Percentiles rank a stretch among this genome's conserved stretches.
These are phyloP conservation scores for Lycophotia porphyrea DNA, from an alignment of 2,888 invertebrate species.

Conservation along the genomic window DNA sequence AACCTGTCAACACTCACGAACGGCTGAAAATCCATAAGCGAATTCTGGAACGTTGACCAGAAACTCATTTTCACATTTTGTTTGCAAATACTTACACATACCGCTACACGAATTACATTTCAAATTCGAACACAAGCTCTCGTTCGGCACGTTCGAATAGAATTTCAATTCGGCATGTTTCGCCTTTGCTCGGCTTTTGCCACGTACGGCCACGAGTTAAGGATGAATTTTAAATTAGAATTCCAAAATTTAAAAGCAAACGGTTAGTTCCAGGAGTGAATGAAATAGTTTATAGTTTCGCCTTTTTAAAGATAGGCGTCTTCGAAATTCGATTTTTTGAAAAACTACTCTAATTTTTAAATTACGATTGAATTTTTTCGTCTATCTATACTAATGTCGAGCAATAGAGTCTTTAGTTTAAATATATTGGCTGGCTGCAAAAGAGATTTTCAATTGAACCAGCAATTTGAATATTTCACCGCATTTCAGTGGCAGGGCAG, in stretches of 20 bases:
- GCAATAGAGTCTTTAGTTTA: constrained; percentile 34
- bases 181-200: constrained; percentile 79
- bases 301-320: constrained; percentile 33
- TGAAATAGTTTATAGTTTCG: constrained; percentile 62
- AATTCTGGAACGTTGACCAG: constrained; percentile 63
- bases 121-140: constrained; percentile 77
- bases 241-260: constrained; percentile 69
- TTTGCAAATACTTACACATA: constrained; percentile 82
- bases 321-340: neutral
- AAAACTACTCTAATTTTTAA: neutral
- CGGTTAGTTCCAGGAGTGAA: constrained; percentile 51
- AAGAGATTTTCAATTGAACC: constrained; percentile 66
- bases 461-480: constrained; percentile 69
- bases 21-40: constrained; percentile 44
- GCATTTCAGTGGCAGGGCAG: constrained; percentile 59
- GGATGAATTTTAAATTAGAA: constrained; percentile 86
- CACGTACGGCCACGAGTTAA: constrained; percentile 80
- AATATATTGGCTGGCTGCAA: constrained; percentile 52
- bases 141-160: constrained; percentile 80
- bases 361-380: neutral
- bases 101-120: constrained; percentile 79
- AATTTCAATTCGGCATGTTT: constrained; percentile 87
- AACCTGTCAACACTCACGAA: constrained; percentile 23
- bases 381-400: constrained; percentile 8
- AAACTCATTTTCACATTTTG: constrained; percentile 78